phyloP scores from a whole-genome alignment of 2,797 vertebrate species.

The Pseudochaenichthys georgianus region DNA sequence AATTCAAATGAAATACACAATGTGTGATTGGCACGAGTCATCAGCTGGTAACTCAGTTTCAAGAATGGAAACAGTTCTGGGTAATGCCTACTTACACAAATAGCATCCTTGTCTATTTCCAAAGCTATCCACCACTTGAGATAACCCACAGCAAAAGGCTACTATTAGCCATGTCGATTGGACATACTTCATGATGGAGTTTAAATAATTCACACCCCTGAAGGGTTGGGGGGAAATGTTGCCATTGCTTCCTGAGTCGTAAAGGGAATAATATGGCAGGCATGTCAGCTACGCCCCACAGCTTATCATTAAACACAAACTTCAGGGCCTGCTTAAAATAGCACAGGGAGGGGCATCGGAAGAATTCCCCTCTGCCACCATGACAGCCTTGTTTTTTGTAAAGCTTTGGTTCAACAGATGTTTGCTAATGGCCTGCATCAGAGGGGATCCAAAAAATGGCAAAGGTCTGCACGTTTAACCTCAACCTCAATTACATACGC shows the following conservation, averaged over 20 bases:
- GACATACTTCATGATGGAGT: constrained; percentile 62
- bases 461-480: constrained; percentile 60
- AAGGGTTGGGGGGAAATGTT: constrained; percentile 40
- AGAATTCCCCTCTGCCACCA: constrained; percentile 66
- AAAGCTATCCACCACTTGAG: constrained; percentile 54
- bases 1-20: constrained; percentile 3
- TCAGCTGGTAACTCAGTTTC: constrained; percentile 28
- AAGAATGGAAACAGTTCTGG: constrained; percentile 48
- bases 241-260: constrained; percentile 71
- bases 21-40: constrained; percentile 16
- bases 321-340: constrained; percentile 80
- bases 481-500: constrained; percentile 42
- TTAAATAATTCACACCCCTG: constrained; percentile 57
- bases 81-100: constrained; percentile 48
- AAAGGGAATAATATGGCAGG: constrained; percentile 72
- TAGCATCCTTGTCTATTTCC: constrained; percentile 56
- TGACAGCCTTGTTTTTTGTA: constrained; percentile 41
- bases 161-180: constrained; percentile 61
- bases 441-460: constrained; percentile 53
- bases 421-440: constrained; percentile 65
- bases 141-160: constrained; percentile 50
- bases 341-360: constrained; percentile 64
- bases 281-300: constrained; percentile 73
- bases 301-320: constrained; percentile 77
- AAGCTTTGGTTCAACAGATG: constrained; percentile 70